Conservation (phyloP, 2,888 invertebrate species). For the Desoria tigrina region DNA sequence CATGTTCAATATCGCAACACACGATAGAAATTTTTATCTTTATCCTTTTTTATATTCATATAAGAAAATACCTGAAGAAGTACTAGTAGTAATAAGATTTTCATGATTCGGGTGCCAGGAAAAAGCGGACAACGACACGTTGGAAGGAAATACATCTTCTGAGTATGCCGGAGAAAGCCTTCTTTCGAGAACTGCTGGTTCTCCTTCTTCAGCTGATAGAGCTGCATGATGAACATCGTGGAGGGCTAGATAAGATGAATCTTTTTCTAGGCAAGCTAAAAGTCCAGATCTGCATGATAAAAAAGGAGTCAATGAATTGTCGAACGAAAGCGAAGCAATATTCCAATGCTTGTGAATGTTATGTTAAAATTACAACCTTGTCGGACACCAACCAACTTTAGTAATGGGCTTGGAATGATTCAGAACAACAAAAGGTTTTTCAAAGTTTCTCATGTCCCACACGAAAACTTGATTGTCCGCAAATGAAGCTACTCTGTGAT, state of each 20-base stretch:
- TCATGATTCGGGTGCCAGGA: constrained; percentile 85
- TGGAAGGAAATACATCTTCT: constrained; percentile 55
- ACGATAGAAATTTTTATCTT: background rate
- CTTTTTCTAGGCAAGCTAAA: constrained; percentile 77
- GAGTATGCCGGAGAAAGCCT: constrained; percentile 56
- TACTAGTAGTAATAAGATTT: constrained; percentile 66
- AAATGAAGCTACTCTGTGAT: constrained; percentile 76
- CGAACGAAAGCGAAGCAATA: constrained; percentile 8
- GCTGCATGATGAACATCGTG: constrained; percentile 80
- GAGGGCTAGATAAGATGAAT: constrained; percentile 72
- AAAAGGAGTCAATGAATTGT: too few species aligned
- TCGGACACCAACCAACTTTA: constrained; percentile 86
- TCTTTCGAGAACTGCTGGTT: constrained; percentile 74
- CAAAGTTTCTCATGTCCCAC: constrained; percentile 86
- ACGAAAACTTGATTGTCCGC: constrained; percentile 77
- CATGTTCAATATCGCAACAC: background rate
- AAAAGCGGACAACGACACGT: constrained; percentile 72
- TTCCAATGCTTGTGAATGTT: too few species aligned
- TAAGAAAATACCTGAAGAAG: constrained; percentile 30
- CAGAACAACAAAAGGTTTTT: constrained; percentile 76
- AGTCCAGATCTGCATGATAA: constrained; percentile 57
- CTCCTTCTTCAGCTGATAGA: constrained; percentile 68
- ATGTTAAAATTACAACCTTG: constrained; percentile 62
- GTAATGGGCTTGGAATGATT: constrained; percentile 69
- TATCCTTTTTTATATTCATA: background rate